A percentile compares a stretch with the other conserved stretches of the same genome.
Conservation (phyloP, 2,888 invertebrate species). For the Hedya salicella region DNA sequence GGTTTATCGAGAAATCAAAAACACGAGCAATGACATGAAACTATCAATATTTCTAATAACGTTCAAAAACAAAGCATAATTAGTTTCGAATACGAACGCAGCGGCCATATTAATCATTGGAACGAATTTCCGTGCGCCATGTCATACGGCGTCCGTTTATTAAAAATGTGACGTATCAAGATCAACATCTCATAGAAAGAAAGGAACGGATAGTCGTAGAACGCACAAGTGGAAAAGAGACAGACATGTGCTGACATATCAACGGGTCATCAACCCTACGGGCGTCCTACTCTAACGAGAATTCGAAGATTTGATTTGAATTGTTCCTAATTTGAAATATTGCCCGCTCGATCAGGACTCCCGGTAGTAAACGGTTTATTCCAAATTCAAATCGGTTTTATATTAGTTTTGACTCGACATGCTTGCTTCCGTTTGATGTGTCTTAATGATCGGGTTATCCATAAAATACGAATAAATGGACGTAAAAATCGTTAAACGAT, state of each 20-base stretch:
- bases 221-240: slow-evolving; percentile 66
- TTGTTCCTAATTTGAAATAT: slow-evolving; percentile 84
- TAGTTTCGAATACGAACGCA: slow-evolving; percentile 75
- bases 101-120: slow-evolving; percentile 83
- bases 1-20: slow-evolving; percentile 80
- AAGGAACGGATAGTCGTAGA: slow-evolving; percentile 65
- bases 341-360: slow-evolving; percentile 68
- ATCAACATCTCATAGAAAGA: slow-evolving; percentile 81
- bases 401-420: slow-evolving; percentile 69
- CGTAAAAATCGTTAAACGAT: slow-evolving; percentile 67
- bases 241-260: slow-evolving; percentile 79
- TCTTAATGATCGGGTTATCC: slow-evolving; percentile 65
- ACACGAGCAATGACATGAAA: slow-evolving; percentile 83
- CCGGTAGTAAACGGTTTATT: slow-evolving; percentile 63
- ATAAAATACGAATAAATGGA: slow-evolving; percentile 68
- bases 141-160: slow-evolving; percentile 84
- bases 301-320: slow-evolving; percentile 84
- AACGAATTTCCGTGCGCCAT: slow-evolving; percentile 83
- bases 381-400: slow-evolving; percentile 69
- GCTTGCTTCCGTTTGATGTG: slow-evolving; percentile 77
- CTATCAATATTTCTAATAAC: slow-evolving; percentile 85
- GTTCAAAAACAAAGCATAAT: slow-evolving; percentile 82
- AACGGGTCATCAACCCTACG: slow-evolving; percentile 84
- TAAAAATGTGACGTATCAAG: slow-evolving; percentile 86
- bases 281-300: slow-evolving; percentile 84